Evolutionary conservation across 37 sponge, comb jelly and placozoan species (phyloP), one percentile per base, ranked within the genome.

Genomic region (Ianthella basta): DNA sequence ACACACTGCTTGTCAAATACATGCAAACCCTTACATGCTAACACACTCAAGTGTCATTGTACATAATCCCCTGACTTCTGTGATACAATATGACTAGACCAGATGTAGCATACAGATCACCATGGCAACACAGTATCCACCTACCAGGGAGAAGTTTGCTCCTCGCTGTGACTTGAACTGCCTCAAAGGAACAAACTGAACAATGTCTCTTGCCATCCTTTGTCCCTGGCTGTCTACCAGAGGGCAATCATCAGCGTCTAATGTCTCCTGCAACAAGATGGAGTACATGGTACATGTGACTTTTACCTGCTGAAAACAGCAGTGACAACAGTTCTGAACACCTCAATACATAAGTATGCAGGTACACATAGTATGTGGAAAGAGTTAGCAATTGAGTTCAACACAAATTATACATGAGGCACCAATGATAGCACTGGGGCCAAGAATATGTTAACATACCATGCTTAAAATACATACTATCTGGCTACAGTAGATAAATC

Each of bases 221-320:
- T 87, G 56, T 0, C 89, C 89, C 68, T 80, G 54, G 39, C 84
- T 90, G 72, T 90, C 81, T 29, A 55, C 64, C 29, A 95, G 87
- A n/a, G 96, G 96, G 15, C 41, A 79, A 40, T 95, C 96, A 86
- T 95, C 96, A 40, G 96, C 96, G 84, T 95, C 96, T 55, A 95
- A 91, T 19, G 80, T 61, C 80, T 94, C 94, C 94, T 94, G 29
- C 29, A 18, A 15, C 18, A 44, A 13, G 36, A 44, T 0, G 72
- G 33, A 21, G 23, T 34, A 33, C n/a, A n/a, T n/a, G n/a, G n/a
- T n/a, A 8, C 50, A 3, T 44, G 50, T 8, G 8, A 3, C 50
- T 10, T 61, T 4, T 10, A 61, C 63, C n/a, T 10, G 10, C n/a
- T 25, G 4, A 61, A 23, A 61, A 2, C 3, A 13, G 63, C 4